Evolutionary conservation across 2,797 vertebrate genomes (phyloP).

Genomic region (Falco columbarius): DNA sequence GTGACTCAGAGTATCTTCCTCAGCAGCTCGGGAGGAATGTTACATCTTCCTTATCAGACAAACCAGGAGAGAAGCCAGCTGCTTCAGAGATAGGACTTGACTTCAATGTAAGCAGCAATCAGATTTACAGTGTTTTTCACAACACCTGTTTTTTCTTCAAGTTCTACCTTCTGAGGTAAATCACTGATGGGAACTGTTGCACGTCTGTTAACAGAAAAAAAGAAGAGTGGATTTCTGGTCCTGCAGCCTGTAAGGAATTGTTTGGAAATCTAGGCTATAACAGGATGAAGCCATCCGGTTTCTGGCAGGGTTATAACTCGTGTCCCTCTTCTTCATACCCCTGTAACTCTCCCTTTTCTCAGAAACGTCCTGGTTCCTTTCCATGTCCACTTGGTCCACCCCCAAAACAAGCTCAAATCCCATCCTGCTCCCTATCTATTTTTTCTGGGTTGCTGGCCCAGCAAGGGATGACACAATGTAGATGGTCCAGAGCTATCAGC

Average conservation of each 20-base stretch:
- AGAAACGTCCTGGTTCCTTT: constrained; percentile 39
- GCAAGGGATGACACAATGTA: not conserved
- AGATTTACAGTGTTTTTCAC: not conserved
- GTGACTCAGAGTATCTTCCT: not conserved
- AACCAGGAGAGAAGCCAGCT: not conserved
- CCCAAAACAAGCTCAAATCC: not conserved
- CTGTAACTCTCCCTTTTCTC: constrained; percentile 39
- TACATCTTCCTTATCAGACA: not conserved
- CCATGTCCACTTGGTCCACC: not conserved
- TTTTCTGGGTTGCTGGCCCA: not conserved
- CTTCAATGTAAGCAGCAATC: not conserved
- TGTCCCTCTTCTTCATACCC: not conserved
- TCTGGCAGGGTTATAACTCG: not conserved
- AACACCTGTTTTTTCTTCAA: not conserved
- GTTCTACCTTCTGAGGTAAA: not conserved
- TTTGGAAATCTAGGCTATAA: not conserved
- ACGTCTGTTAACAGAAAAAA: not conserved
- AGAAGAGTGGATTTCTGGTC: not conserved
- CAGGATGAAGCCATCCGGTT: not conserved
- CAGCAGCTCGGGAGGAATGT: not conserved
- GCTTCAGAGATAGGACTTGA: not conserved
- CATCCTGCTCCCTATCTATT: not conserved
- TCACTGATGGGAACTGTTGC: not conserved
- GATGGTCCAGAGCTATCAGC: not conserved
- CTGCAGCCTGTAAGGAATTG: not conserved